Percentiles rank a stretch among this genome's conserved stretches.
These are phyloP conservation scores for Charadrius vociferus DNA, from an alignment of 2,113 vertebrate genomes.

Conservation along the genomic window DNA sequence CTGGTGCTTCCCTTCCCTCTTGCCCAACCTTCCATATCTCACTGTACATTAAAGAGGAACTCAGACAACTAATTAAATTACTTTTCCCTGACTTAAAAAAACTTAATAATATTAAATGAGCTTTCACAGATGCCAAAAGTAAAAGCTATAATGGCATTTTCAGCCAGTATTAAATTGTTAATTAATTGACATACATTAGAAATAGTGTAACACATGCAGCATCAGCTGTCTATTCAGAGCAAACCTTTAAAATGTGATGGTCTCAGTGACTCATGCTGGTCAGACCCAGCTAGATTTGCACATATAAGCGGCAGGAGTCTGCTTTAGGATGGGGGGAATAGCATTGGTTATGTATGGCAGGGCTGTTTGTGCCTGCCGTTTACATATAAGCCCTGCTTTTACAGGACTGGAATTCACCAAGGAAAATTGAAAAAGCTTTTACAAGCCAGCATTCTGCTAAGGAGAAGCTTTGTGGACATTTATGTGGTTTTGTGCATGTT, in stretches of 20 bases:
- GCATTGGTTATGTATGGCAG: background rate
- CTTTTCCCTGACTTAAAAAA: conserved; percentile 18
- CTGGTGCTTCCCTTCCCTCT: background rate
- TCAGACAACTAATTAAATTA: conserved; percentile 29
- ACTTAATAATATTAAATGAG: conserved; percentile 26
- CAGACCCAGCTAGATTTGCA: background rate
- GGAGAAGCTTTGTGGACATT: background rate
- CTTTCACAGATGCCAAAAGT: conserved; percentile 1
- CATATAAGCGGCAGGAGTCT: background rate
- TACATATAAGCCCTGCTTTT: background rate
- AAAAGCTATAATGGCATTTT: conserved; percentile 24
- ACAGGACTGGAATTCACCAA: background rate
- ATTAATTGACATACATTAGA: conserved; percentile 34
- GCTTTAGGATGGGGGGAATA: background rate
- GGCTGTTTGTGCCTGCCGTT: background rate
- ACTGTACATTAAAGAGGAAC: background rate
- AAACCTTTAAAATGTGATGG: background rate
- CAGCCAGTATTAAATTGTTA: background rate
- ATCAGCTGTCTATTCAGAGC: background rate
- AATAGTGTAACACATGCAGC: background rate
- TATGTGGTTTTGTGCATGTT: fast-evolving
- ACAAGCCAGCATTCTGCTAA: background rate
- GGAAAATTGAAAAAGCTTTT: background rate
- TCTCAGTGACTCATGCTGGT: background rate
- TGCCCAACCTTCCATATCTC: background rate